These are phyloP conservation scores for Muscicapa adusta DNA, from an alignment of 2,113 vertebrate species.

Conservation along the genomic window DNA sequence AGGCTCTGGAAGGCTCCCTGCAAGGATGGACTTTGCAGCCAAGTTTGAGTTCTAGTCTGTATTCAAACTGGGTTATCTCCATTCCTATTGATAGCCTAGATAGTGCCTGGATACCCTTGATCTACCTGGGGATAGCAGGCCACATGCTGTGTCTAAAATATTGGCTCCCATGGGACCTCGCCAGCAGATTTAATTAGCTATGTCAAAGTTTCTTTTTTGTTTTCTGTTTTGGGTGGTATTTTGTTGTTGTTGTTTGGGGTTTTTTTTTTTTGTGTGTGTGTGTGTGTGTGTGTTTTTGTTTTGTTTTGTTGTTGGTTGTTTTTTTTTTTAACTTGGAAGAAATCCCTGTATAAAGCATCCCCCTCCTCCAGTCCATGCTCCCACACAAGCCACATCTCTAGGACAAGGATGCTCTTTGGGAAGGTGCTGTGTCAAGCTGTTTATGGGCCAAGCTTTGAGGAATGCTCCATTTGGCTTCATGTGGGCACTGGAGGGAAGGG, in stretches of 20 bases:
- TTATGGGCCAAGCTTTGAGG: background rate
- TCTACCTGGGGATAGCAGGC: background rate
- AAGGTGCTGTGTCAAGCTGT: background rate
- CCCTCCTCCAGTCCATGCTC: background rate
- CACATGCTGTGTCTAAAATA: background rate
- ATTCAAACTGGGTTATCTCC: conserved; percentile 38
- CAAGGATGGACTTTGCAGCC: conserved; percentile 1
- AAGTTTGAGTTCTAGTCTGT: conserved; percentile 44
- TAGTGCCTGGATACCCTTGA: conserved; percentile 27
- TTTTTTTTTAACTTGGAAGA: background rate
- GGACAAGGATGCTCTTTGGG: background rate
- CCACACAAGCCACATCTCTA: background rate
- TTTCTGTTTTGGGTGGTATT: background rate
- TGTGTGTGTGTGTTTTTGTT: no score
- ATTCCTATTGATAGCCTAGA: conserved; percentile 44
- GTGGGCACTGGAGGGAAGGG: background rate
- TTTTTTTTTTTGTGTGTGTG: no score
- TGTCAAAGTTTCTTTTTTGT: rapidly evolving
- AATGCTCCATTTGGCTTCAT: background rate
- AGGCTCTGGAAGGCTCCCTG: background rate
- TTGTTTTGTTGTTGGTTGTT: background rate
- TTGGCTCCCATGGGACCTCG: background rate
- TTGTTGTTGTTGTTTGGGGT: no score
- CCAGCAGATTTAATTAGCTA: conserved; percentile 26
- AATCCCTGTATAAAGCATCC: background rate